A percentile compares a stretch with the other conserved stretches of the same genome.
Evolutionary conservation across 2,888 invertebrate genomes (phyloP).

Genomic region (Napeogenes inachia): DNA sequence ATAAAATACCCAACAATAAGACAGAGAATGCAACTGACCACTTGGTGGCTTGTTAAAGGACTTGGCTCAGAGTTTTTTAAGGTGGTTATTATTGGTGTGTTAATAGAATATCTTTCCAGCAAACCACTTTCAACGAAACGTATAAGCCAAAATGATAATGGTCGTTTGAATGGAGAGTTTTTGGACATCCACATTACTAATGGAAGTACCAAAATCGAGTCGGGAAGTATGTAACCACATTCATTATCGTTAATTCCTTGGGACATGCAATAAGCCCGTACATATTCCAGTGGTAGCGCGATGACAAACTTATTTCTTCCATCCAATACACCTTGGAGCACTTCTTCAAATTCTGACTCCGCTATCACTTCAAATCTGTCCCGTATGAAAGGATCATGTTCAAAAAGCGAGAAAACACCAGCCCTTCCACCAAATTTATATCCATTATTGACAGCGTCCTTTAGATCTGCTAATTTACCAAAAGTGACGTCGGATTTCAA

Average conservation of each 20-base stretch:
- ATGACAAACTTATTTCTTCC: slow-evolving; percentile 50
- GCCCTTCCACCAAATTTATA: slow-evolving; percentile 54
- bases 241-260: slow-evolving; percentile 51
- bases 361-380: slow-evolving; percentile 48
- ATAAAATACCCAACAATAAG: too few species aligned
- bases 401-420: slow-evolving; percentile 53
- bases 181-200: too few species aligned
- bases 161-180: too few species aligned
- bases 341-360: slow-evolving; percentile 48
- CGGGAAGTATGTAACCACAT: slow-evolving; percentile 55
- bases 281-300: slow-evolving; percentile 57
- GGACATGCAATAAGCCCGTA: slow-evolving; percentile 49
- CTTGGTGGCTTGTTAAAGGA: too few species aligned
- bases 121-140: too few species aligned
- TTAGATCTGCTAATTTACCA: slow-evolving; percentile 51
- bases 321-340: slow-evolving; percentile 48
- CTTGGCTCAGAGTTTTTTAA: too few species aligned
- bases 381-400: slow-evolving; percentile 51
- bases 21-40: too few species aligned
- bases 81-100: too few species aligned
- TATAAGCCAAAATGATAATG: too few species aligned
- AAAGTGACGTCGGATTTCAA: slow-evolving; percentile 51
- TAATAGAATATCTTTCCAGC: too few species aligned
- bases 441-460: slow-evolving; percentile 49
- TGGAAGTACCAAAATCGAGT: slow-evolving; percentile 22